A percentile compares a stretch with the other conserved stretches of the same genome.
Evolutionary conservation across 2,113 vertebrate genomes (phyloP).

Genomic region (Dasyurus viverrinus): DNA sequence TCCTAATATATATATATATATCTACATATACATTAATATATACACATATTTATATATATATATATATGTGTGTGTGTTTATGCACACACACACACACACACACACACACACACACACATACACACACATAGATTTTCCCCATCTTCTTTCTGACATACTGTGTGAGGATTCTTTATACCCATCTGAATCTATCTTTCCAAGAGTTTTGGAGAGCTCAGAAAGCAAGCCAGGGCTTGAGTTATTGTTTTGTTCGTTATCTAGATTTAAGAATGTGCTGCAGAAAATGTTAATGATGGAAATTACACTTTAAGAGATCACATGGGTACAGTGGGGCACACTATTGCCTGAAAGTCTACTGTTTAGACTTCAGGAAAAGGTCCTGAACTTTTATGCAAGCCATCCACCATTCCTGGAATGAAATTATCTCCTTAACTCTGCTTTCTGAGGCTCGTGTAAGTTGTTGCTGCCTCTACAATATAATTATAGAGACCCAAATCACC

Average conservation of each 20-base stretch:
- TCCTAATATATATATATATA: too few species aligned
- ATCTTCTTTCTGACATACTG: neutral
- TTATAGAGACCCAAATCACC: neutral
- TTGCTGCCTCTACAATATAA: neutral
- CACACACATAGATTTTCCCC: neutral
- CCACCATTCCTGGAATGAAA: neutral
- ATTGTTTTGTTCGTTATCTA: neutral
- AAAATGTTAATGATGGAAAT: neutral
- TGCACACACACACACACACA: too few species aligned
- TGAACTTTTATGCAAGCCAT: neutral
- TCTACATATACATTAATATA: too few species aligned
- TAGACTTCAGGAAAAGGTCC: neutral
- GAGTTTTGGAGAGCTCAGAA: neutral
- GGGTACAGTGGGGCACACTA: neutral
- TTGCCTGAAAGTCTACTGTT: neutral
- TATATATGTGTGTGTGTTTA: too few species aligned
- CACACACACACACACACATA: too few species aligned
- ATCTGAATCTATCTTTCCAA: neutral
- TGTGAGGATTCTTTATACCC: neutral
- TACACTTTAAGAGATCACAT: neutral
- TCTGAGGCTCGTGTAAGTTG: neutral
- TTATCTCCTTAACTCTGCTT: neutral
- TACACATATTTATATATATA: too few species aligned
- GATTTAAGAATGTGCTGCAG: neutral
- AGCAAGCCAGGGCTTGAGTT: neutral